A percentile compares a stretch with the other conserved stretches of the same genome.
Evolutionary conservation across 2,888 invertebrate species (phyloP).

Genomic region (Nemotelus pantherinus): DNA sequence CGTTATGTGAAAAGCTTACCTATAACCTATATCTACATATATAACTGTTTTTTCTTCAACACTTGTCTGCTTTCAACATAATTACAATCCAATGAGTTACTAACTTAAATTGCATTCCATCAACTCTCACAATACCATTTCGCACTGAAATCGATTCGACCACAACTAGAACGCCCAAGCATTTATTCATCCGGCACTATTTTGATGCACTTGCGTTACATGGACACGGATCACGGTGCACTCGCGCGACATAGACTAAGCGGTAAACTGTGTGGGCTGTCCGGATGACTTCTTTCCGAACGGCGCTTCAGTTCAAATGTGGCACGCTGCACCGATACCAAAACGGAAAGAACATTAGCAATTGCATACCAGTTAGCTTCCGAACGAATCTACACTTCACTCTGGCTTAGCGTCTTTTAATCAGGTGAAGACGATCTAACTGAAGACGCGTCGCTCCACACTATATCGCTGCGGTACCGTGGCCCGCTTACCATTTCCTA

Average conservation of each 20-base stretch:
- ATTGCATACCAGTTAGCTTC: constrained; percentile 13
- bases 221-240: constrained; percentile 7
- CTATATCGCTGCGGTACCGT: not conserved
- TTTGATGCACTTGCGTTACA: constrained; percentile 20
- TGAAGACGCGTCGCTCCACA: not conserved
- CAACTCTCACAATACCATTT: not conserved
- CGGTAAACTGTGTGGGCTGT: constrained; percentile 18
- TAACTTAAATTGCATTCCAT: not conserved
- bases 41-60: no score
- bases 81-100: no score
- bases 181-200: not conserved
- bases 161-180: not conserved
- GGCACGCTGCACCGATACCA: constrained; percentile 20
- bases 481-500: constrained; percentile 23
- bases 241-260: not conserved
- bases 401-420: not conserved
- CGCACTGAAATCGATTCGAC: not conserved
- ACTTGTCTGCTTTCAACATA: no score
- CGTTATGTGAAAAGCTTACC: no score
- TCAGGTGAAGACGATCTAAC: constrained; percentile 26
- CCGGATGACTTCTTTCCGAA: not conserved
- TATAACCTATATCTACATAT: no score
- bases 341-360: constrained; percentile 19
- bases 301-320: not conserved
- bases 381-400: constrained; percentile 1